These are phyloP conservation scores for Meriones psammophilus DNA, from an alignment of 2,797 vertebrate genomes.

Conservation along the genomic window DNA sequence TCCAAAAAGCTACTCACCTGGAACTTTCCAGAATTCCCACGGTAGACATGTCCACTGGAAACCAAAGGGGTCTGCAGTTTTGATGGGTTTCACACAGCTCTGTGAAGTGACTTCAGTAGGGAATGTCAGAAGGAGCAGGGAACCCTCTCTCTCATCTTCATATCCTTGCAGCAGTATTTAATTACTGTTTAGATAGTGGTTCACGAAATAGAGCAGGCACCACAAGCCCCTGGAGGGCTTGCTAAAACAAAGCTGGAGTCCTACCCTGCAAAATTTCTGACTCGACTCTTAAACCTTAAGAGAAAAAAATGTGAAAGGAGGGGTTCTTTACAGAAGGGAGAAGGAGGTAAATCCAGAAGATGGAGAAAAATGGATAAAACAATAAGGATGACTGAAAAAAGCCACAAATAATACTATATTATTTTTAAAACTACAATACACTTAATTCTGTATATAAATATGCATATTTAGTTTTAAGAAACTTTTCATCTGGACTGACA, in stretches of 20 bases:
- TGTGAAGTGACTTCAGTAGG: not conserved
- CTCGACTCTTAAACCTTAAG: not conserved
- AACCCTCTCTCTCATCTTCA: not conserved
- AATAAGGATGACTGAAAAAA: not conserved
- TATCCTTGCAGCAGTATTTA: not conserved
- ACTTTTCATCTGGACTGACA: not conserved
- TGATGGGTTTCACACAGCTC: not conserved
- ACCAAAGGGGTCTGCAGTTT: not conserved
- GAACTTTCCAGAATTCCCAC: not conserved
- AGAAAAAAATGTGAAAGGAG: not conserved
- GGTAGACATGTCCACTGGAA: not conserved
- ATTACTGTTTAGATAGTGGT: not conserved
- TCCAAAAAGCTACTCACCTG: not conserved
- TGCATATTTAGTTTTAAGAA: not conserved
- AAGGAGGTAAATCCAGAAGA: not conserved
- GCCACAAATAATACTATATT: not conserved
- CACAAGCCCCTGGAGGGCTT: not conserved
- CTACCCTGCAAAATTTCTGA: not conserved
- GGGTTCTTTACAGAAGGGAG: not conserved
- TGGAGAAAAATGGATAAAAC: not conserved
- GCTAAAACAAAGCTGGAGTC: not conserved
- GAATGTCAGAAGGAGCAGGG: not conserved
- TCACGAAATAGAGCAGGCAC: slow-evolving; percentile 17
- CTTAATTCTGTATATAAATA: not conserved
- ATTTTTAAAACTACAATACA: not conserved